Evolutionary conservation across 2,888 invertebrate species (phyloP).

Genomic region (Drosophila fulvimacula): DNA sequence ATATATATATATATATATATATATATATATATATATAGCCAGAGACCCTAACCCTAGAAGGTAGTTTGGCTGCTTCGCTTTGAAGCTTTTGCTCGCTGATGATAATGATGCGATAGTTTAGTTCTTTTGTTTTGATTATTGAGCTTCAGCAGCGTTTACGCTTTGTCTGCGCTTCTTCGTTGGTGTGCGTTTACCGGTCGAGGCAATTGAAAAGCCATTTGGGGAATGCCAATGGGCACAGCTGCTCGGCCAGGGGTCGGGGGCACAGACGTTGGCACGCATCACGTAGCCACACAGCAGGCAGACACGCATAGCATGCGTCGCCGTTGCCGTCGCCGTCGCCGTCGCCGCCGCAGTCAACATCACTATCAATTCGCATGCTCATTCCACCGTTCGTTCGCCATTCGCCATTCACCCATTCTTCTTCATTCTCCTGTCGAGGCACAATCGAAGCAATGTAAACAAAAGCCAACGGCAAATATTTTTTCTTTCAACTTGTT

Average conservation of each 20-base stretch:
- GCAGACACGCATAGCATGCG: constrained; percentile 66
- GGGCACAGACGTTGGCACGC: constrained; percentile 44
- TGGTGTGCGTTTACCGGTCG: constrained; percentile 63
- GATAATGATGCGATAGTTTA: constrained; percentile 36
- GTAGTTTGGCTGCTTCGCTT: background rate
- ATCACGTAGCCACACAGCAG: constrained; percentile 52
- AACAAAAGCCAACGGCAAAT: constrained; percentile 73
- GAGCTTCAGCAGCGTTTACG: constrained; percentile 67
- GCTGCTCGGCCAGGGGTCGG: background rate
- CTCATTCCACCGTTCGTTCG: constrained; percentile 35
- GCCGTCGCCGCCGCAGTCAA: constrained; percentile 13
- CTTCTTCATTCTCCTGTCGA: constrained; percentile 52
- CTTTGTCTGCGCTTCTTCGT: constrained; percentile 61
- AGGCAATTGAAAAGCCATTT: constrained; percentile 76
- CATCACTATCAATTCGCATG: constrained; percentile 50
- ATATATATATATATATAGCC: no score
- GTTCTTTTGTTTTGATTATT: constrained; percentile 74
- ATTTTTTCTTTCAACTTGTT: constrained; percentile 53
- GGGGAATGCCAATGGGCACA: constrained; percentile 42
- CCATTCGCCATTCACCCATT: constrained; percentile 46
- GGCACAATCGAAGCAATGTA: constrained; percentile 74
- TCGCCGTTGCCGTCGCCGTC: constrained; percentile 17
- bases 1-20: no score
- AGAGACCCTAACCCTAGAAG: background rate
- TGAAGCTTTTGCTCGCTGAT: constrained; percentile 11